These are phyloP conservation scores for Pteromalus puparum DNA, from an alignment of 1,140 invertebrate species.

Conservation along the genomic window DNA sequence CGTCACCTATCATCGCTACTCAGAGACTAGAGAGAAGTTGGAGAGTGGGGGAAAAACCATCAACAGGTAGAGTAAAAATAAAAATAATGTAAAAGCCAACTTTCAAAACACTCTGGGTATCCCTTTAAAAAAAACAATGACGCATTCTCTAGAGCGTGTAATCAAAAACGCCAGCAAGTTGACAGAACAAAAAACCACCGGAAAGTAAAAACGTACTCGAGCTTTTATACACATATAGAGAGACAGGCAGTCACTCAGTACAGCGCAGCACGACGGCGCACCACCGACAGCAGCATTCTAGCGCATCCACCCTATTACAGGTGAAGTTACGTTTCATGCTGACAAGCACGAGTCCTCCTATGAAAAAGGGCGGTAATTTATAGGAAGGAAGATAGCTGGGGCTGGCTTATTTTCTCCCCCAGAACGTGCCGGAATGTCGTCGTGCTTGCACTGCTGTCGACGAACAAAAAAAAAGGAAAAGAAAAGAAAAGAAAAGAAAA, in stretches of 20 bases:
- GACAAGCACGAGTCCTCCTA: constrained; percentile 1
- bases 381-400: constrained; percentile 18
- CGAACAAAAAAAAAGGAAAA: constrained; percentile 10
- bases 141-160: neutral
- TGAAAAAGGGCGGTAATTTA: constrained; percentile 40
- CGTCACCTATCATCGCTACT: too few relatives aligned
- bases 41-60: too few relatives aligned
- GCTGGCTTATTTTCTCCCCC: constrained; percentile 42
- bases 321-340: constrained; percentile 39
- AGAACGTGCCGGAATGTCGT: constrained; percentile 36
- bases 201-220: neutral
- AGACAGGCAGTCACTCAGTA: neutral
- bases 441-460: neutral
- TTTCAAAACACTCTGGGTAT: too few relatives aligned
- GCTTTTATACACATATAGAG: neutral
- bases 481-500: neutral
- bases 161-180: neutral
- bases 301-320: constrained; percentile 22
- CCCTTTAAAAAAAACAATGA: neutral
- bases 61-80: too few relatives aligned
- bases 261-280: neutral
- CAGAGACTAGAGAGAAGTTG: too few relatives aligned
- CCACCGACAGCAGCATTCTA: neutral
- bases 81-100: too few relatives aligned
- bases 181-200: neutral